A percentile compares a stretch with the other conserved stretches of the same genome.
phyloP scores from a whole-genome alignment of 2,113 vertebrate species.

The Cyphomyrus plagiostoma region DNA sequence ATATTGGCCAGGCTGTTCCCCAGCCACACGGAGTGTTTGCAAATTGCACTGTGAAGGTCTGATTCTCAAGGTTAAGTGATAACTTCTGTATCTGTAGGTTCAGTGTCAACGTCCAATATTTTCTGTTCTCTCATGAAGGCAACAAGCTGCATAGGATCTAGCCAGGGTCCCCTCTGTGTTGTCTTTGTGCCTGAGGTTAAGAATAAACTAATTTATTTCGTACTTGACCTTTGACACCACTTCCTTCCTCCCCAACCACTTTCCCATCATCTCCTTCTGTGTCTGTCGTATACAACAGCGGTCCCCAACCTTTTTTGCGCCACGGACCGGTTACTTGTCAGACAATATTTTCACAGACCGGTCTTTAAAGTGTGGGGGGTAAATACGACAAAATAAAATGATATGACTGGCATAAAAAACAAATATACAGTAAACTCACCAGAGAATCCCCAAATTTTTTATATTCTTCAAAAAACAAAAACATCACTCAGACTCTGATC shows the following conservation, averaged over 20 bases:
- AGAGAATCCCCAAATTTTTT: too few species aligned
- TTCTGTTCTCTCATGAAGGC: not conserved
- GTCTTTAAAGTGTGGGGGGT: too few species aligned
- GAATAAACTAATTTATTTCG: not conserved
- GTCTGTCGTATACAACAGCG: not conserved
- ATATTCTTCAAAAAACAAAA: too few species aligned
- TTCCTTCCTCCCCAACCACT: not conserved
- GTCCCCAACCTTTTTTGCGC: too few species aligned
- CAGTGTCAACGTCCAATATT: not conserved
- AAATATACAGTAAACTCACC: too few species aligned
- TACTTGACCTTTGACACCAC: constrained; percentile 6
- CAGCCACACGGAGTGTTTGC: not conserved
- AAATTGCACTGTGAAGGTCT: not conserved
- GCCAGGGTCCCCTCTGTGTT: not conserved
- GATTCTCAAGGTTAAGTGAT: not conserved
- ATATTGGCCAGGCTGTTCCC: not conserved
- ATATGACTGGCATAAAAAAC: too few species aligned
- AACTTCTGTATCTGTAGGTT: not conserved
- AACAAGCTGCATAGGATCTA: not conserved
- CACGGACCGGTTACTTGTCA: too few species aligned
- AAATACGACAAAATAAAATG: too few species aligned
- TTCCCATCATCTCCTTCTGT: constrained; percentile 8
- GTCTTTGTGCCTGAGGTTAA: not conserved
- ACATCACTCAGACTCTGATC: too few species aligned
- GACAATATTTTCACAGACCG: too few species aligned